These are phyloP conservation scores for Cryptus armator DNA, from an alignment of 2,888 invertebrate genomes.

Conservation along the genomic window DNA sequence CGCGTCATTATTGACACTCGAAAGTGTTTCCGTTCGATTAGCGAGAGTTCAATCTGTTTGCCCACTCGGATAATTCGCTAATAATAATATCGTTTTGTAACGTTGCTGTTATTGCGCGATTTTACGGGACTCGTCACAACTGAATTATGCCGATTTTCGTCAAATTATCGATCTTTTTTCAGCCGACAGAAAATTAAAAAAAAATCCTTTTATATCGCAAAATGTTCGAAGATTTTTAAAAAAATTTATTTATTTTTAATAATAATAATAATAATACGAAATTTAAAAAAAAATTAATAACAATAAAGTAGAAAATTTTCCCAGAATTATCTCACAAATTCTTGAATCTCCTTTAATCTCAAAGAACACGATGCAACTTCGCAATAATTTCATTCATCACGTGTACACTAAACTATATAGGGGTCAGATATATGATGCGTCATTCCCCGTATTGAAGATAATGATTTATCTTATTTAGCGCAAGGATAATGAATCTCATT, in stretches of 20 bases:
- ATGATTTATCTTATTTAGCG: slow-evolving; percentile 32
- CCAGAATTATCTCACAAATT: no score
- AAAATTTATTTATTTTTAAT: no score
- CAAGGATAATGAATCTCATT: slow-evolving; percentile 44
- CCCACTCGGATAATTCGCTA: neutral
- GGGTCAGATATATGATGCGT: neutral
- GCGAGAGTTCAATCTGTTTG: neutral
- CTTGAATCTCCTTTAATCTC: no score
- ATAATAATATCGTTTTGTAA: slow-evolving; percentile 10
- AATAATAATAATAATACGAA: no score
- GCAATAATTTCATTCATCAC: neutral
- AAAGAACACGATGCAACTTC: neutral
- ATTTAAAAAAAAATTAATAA: no score
- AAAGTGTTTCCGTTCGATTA: neutral
- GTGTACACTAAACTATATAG: neutral
- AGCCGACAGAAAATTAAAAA: no score
- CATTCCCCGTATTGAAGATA: neutral
- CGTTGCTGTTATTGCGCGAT: neutral
- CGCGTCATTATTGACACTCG: slow-evolving; percentile 1
- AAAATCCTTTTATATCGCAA: no score
- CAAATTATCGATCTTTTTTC: neutral
- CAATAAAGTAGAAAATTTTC: no score
- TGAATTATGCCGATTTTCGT: neutral
- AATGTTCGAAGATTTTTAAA: no score
- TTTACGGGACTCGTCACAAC: neutral